Base-by-base conservation (phyloP, 2,888 invertebrate species). In the Conus canariensis region DNA sequence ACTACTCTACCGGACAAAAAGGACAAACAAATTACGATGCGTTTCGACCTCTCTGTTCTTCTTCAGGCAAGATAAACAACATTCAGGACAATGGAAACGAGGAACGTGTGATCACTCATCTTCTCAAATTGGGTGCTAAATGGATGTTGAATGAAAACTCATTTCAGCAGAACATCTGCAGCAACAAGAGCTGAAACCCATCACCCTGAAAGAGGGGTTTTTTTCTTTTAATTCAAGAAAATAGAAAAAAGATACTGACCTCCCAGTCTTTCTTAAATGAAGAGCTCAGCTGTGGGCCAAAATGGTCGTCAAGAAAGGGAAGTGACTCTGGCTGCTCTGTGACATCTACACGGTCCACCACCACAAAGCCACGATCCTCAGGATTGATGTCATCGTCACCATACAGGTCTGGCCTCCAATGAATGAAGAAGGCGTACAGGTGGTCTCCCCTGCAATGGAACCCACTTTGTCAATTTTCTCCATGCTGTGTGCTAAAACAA, bases 371-470 rank as follows among this genome's bases (percentile, higher is more conserved):
- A n/a, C 94, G 92, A 58, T 94, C 94, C 88, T 94, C 93, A 0
- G 95, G 94, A 56, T 94, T 94, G 19, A 95, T 93, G n/a, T 95
- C 95, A 12, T 94, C 95, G 60, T 94, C 94, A 3, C 95, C 96
- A 86, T 96, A 96, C 93, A 99, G 97, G 95, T 98, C 98, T 64
- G 99, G 99, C 93, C 99, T 98, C 99, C 99, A 99, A 95, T 98
- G 98, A 95, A 99, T 98, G 94, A 99, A 98, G 97, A 99, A 99
- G 96, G 98, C 98, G 97, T 99, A 99, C 94, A 99, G 97, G 96
- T 99, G 99, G 96, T 99, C 99, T 95, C 99, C 99, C 97, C 99
- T 98, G 96, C 5, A 45, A 45, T 45, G 45, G 45, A 45, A 95
- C 94, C 83, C 45, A 45, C 45, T 45, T 45, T 45, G 45, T 45